These are phyloP conservation scores for Microctonus hyperodae DNA, from an alignment of 2,888 invertebrate genomes.

Conservation along the genomic window DNA sequence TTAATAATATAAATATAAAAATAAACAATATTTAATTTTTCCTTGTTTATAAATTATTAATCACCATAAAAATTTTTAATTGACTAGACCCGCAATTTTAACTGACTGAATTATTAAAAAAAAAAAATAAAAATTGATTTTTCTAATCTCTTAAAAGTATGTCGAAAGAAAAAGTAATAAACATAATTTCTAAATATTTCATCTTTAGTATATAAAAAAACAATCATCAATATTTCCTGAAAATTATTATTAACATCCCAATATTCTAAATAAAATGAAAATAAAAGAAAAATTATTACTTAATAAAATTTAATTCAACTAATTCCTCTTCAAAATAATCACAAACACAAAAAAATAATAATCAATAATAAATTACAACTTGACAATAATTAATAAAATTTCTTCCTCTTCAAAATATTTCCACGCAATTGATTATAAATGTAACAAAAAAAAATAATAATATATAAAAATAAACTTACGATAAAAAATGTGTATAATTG, in stretches of 20 bases:
- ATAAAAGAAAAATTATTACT: not conserved
- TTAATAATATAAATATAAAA: too few relatives aligned
- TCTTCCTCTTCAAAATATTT: too few relatives aligned
- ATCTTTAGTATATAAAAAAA: conserved; percentile 2
- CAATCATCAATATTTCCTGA: too few relatives aligned
- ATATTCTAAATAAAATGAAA: not conserved
- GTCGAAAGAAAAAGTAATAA: conserved; percentile 36
- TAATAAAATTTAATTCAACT: conserved; percentile 24
- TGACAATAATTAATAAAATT: too few relatives aligned
- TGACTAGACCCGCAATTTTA: too few relatives aligned
- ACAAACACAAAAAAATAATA: not conserved
- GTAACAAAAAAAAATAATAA: not conserved
- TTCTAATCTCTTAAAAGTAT: conserved; percentile 35
- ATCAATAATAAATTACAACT: too few relatives aligned
- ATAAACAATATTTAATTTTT: too few relatives aligned
- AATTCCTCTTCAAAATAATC: not conserved
- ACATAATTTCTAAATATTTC: not conserved
- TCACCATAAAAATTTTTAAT: too few relatives aligned
- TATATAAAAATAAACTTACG: not conserved
- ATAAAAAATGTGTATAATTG: conserved; percentile 24
- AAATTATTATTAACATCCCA: too few relatives aligned
- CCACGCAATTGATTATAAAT: not conserved
- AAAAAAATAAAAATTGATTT: conserved; percentile 18
- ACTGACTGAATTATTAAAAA: too few relatives aligned
- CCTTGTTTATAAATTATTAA: too few relatives aligned